A percentile compares a stretch with the other conserved stretches of the same genome.
Evolutionary conservation across 2,113 vertebrate species (phyloP).

Genomic region (Bettongia penicillata): DNA sequence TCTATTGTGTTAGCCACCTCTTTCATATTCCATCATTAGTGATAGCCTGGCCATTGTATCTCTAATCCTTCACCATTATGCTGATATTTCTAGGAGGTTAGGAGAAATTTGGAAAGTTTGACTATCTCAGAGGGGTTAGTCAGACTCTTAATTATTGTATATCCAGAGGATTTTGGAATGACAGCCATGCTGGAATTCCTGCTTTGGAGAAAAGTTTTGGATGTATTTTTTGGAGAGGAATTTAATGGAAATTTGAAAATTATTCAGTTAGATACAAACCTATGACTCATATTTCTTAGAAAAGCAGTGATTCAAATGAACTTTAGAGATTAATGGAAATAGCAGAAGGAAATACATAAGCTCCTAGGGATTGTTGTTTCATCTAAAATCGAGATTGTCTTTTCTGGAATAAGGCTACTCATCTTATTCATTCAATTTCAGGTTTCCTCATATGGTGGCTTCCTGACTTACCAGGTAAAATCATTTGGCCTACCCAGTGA

Average conservation of each 20-base stretch:
- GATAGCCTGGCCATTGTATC: neutral
- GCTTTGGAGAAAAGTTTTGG: neutral
- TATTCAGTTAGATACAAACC: conserved; percentile 40
- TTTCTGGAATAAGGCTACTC: neutral
- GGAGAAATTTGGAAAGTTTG: neutral
- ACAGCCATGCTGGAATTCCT: neutral
- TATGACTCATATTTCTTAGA: conserved; percentile 18
- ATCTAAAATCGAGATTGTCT: neutral
- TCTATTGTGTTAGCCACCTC: neutral
- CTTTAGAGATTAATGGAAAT: conserved; percentile 15
- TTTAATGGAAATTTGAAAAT: conserved; percentile 54
- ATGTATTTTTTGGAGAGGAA: conserved; percentile 28
- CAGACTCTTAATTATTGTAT: neutral
- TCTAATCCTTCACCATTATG: accelerated
- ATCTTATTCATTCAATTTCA: conserved; percentile 73
- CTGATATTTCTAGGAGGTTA: accelerated
- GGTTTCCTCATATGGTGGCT: conserved; percentile 97
- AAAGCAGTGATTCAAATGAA: conserved; percentile 3
- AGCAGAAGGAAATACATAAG: neutral
- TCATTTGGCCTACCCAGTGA: conserved; percentile 95
- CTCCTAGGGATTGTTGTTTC: neutral
- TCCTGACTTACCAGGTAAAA: conserved; percentile 93
- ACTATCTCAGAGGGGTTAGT: accelerated
- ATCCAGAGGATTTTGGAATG: neutral
- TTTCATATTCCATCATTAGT: neutral